Evolutionary conservation across 2,888 invertebrate genomes (phyloP), one percentile per base, ranked within the genome.

Genomic region (Nemurella pictetii): DNA sequence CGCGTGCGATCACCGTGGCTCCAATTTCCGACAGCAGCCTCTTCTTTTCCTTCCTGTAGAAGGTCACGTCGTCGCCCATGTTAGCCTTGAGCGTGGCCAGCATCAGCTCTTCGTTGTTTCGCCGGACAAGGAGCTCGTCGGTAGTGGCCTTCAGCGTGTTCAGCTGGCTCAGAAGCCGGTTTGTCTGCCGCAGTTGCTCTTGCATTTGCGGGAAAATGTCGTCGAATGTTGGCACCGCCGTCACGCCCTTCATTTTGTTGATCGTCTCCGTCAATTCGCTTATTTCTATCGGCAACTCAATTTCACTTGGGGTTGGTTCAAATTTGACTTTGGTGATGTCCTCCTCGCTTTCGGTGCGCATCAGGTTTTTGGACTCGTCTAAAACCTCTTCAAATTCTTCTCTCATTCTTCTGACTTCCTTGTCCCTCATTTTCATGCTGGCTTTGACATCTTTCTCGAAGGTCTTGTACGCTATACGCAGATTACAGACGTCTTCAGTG

Each of bases 401-500:
- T 20, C 90, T 91, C 9, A 93, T 92, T 12, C 91, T 87, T 85
- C 92, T 92, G 80, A 95, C 89, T 28, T 93, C 92, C 30, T 91
- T 89, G 87, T 93, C 92, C 83, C 94, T 90, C 86, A 93, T 92
- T 87, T 92, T 92, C 93, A 94, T 93, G 87, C 94, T 94, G 2
- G 90, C 90, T 89, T 93, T 93, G 77, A 94, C 93, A 84, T 92
- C 91, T 83, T 90, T 90, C 87, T 94, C 93, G 86, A 94, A 88
- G 83, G 91, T 91, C 87, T 91, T 92, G 88, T 93, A 94, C 87
- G 93, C 93, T 83, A 91, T 92, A 86, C 93, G 92, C 83, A 93
- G 90, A 87, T 94, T 94, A 83, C 94, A 93, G 30, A 94, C 90
- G 88, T 94, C 94, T 88, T 95, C 94, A 87, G 93, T 92, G 0